Base-by-base conservation (phyloP, 1,140 invertebrate species). In the Drosophila nasuta region DNA sequence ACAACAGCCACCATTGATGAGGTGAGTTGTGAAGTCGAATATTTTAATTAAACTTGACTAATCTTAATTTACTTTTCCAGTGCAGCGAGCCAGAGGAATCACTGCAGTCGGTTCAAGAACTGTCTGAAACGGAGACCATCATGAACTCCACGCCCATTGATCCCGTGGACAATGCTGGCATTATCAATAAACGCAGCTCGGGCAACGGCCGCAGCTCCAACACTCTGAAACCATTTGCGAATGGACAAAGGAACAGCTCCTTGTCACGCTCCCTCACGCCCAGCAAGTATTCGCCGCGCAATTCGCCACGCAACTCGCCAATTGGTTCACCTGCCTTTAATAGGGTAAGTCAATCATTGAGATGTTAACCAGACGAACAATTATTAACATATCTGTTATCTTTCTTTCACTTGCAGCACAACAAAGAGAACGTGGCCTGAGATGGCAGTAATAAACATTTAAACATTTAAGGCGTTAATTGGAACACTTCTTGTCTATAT, bases 91-190 rank as follows among this genome's bases (percentile, higher is more conserved):
- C 81, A 0, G 73, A 77, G 11, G 70, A 69, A n/a, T 78, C 60
- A 0, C 4, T 88, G 64, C 66, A 75, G 3, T 91, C 89, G 4
- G 80, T 87, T 1, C 85, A 88, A 41, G 86, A 90, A 48, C 66
- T 91, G 8, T 90, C 90, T 0, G 82, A 91, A 35, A 79, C 90
- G 8, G 91, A 92, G 62, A 86, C 82, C n/a, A 75, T 92, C 6
- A 78, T 92, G 77, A 92, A 92, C 25, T 92, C 91, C n/a, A 92
- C 91, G n/a, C 91, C 91, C 10, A 91, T 90, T 59, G 86, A 85
- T 5, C 30, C 41, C 2, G 46, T 49, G 2, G 81, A 81, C 3
- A 43, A 13, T n/a, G n/a, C 2, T 20, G 46, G 65, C n/a, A 38
- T 72, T 0, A 78, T 70, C 8, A 7, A 4, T 5, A 66, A 64